Conservation (phyloP, 2,888 invertebrate genomes). For the Drosophila kanekoi region DNA sequence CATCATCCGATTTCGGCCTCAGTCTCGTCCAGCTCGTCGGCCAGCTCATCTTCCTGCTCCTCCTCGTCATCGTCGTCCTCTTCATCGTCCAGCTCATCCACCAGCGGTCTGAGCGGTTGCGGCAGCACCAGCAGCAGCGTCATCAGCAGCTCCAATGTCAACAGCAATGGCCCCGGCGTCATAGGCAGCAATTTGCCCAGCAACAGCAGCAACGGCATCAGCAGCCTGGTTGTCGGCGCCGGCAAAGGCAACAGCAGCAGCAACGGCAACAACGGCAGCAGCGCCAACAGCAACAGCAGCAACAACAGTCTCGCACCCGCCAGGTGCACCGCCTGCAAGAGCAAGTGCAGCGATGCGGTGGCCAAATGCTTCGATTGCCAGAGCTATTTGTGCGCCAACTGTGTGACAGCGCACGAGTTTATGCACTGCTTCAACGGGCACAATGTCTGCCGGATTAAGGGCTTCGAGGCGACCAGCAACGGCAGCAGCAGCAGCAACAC, state of each 20-base stretch:
- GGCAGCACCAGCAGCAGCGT: conserved; percentile 86
- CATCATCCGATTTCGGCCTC: conserved; percentile 84
- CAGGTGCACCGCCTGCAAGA: conserved; percentile 98
- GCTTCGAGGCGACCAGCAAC: conserved; percentile 65
- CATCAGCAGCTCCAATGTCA: conserved; percentile 48
- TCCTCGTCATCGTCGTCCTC: conserved; percentile 77
- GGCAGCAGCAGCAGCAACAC: conserved; percentile 18
- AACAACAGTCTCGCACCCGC: conserved; percentile 68
- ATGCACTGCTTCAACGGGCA: conserved; percentile 99
- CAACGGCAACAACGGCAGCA: conserved; percentile 22
- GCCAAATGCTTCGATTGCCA: conserved; percentile 98
- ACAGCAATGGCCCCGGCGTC: conserved; percentile 86
- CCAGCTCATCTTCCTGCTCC: conserved; percentile 80
- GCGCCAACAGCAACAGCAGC: conserved; percentile 36
- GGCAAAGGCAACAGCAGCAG: conserved; percentile 52
- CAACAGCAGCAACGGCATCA: conserved; percentile 45
- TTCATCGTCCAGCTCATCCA: conserved; percentile 77
- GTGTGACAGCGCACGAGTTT: conserved; percentile 99
- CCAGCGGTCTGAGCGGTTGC: conserved; percentile 87
- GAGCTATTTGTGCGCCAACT: conserved; percentile 97
- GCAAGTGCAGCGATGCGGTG: conserved; percentile 96
- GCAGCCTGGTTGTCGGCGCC: conserved; percentile 67
- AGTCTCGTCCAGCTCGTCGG: conserved; percentile 82
- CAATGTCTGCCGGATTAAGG: conserved; percentile 89
- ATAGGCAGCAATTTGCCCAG: conserved; percentile 84